These are phyloP conservation scores for Linnaemya tessellans DNA, from an alignment of 2,888 invertebrate species.

Conservation along the genomic window DNA sequence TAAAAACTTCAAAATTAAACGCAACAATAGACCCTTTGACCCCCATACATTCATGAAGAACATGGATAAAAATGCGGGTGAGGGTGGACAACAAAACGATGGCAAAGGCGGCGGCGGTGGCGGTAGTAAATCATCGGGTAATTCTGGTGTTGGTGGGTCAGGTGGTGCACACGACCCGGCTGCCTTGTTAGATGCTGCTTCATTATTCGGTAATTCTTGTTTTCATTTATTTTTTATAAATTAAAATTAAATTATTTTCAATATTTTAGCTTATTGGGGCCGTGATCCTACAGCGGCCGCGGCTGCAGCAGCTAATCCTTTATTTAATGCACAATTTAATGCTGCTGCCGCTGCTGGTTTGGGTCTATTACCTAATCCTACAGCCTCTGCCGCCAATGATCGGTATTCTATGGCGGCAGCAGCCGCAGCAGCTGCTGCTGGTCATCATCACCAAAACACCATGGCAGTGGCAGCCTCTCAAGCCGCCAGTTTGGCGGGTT, in stretches of 20 bases:
- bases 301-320: conserved; percentile 83
- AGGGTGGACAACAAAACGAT: conserved; percentile 80
- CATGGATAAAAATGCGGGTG: conserved; percentile 93
- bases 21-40: conserved; percentile 75
- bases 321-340: conserved; percentile 83
- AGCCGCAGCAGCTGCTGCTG: conserved; percentile 83
- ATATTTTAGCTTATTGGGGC: conserved; percentile 90
- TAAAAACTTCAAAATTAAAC: conserved; percentile 76
- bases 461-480: conserved; percentile 93
- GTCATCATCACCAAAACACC: conserved; percentile 87
- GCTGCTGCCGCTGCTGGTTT: conserved; percentile 83
- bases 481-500: conserved; percentile 90
- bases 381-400: conserved; percentile 83
- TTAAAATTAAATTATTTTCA: conserved; percentile 78
- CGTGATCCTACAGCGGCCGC: conserved; percentile 85
- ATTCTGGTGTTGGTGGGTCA: conserved; percentile 83
- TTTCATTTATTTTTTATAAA: neutral
- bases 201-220: conserved; percentile 86
- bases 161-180: conserved; percentile 85
- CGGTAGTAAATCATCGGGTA: conserved; percentile 83
- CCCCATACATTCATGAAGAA: conserved; percentile 77
- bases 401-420: conserved; percentile 82
- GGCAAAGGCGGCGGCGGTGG: conserved; percentile 82
- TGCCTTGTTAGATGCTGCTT: conserved; percentile 91
- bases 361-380: conserved; percentile 83